Conservation (phyloP, 2,113 vertebrate genomes). For the Typhlomys cinereus region DNA sequence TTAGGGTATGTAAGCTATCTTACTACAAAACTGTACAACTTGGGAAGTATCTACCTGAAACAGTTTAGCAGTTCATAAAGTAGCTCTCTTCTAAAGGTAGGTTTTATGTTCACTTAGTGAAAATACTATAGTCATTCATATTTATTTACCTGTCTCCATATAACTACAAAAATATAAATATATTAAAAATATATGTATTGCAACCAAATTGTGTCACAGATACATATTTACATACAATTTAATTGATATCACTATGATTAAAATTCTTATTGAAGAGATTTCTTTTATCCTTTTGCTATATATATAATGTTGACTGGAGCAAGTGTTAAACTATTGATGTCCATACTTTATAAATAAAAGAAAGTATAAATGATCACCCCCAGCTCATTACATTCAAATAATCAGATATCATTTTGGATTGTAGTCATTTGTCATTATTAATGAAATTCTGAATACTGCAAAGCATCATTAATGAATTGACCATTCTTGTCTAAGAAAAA, state of each 20-base stretch:
- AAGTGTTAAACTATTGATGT: neutral
- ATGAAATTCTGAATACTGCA: neutral
- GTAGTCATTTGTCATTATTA: neutral
- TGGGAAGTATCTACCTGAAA: neutral
- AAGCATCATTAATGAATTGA: neutral
- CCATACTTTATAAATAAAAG: neutral
- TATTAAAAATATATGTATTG: neutral
- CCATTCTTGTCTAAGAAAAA: neutral
- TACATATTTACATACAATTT: neutral
- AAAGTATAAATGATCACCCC: neutral
- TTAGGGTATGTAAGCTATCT: neutral
- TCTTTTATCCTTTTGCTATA: neutral
- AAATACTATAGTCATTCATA: neutral
- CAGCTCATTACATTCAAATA: neutral
- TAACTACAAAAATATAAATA: no score
- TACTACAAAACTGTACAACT: slow-evolving; percentile 31
- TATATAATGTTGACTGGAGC: neutral
- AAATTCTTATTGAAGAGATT: neutral
- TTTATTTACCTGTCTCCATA: neutral
- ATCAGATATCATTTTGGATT: neutral
- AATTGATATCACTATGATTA: neutral
- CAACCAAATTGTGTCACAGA: neutral
- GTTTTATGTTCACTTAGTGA: neutral
- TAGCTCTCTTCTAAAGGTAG: neutral
- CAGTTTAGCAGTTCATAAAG: neutral